phyloP scores from a whole-genome alignment of 2,888 invertebrate genomes.

The Deladenus siricidicola region DNA sequence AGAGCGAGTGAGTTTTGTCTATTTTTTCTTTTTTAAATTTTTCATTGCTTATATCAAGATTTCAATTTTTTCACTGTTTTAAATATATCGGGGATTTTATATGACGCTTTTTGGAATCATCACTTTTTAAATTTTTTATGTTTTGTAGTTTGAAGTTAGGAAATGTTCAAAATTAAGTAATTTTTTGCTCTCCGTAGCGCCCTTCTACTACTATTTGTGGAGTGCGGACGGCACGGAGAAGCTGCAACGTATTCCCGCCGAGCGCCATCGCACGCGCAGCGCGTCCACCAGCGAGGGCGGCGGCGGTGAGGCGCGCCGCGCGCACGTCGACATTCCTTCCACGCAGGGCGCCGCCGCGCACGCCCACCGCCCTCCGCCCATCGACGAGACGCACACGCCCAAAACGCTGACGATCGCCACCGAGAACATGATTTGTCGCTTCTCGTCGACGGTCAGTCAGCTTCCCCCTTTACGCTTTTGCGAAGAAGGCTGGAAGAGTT shows the following conservation, averaged over 20 bases:
- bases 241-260: background rate
- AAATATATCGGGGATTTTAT: too few relatives aligned
- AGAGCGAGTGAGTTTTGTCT: too few relatives aligned
- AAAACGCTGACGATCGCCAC: slow-evolving; percentile 8
- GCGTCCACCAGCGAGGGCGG: background rate
- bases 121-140: too few relatives aligned
- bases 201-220: slow-evolving; percentile 6
- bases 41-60: too few relatives aligned
- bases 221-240: slow-evolving; percentile 6
- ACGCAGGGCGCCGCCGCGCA: background rate
- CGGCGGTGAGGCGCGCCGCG: background rate
- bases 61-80: too few relatives aligned
- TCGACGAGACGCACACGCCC: slow-evolving; percentile 8
- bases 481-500: background rate
- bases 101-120: too few relatives aligned
- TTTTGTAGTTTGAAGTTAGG: background rate
- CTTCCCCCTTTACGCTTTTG: background rate
- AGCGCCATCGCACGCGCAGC: background rate
- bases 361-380: background rate
- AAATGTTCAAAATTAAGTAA: background rate
- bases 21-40: too few relatives aligned
- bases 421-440: background rate
- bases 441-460: slow-evolving; percentile 6
- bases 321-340: background rate
- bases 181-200: background rate